A percentile compares a stretch with the other conserved stretches of the same genome.
Conservation (phyloP, 2,797 vertebrate species). For the Hypotaenidia philippensis region DNA sequence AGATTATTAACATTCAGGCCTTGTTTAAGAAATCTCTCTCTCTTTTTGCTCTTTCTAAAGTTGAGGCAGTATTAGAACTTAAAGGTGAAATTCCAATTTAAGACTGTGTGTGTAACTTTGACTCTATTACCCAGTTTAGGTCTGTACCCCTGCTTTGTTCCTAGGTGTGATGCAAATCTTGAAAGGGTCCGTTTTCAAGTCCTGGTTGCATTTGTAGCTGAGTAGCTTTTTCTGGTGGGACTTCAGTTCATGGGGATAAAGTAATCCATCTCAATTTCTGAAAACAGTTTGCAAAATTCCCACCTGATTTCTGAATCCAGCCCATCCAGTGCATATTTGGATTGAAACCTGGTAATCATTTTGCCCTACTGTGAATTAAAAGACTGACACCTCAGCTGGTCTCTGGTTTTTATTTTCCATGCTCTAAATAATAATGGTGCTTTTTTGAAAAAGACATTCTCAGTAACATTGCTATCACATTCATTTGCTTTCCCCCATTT, state of each 20-base stretch:
- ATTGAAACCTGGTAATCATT: conserved; percentile 5
- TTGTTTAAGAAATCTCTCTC: background rate
- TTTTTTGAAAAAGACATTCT: background rate
- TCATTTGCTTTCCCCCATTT: background rate
- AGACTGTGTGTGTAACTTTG: background rate
- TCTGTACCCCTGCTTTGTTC: background rate
- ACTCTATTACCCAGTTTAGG: background rate
- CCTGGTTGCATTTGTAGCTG: background rate
- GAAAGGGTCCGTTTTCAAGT: background rate
- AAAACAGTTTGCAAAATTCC: background rate
- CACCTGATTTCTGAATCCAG: background rate
- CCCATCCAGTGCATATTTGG: background rate
- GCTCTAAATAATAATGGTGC: background rate
- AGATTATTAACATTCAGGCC: background rate
- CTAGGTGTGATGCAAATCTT: background rate
- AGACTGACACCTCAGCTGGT: background rate
- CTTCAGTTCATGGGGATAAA: background rate
- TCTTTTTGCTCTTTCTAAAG: background rate
- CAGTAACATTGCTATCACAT: background rate
- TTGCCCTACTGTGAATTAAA: background rate
- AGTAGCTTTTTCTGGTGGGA: background rate
- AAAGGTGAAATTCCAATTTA: background rate
- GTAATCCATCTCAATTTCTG: background rate
- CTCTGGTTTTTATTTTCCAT: conserved; percentile 9
- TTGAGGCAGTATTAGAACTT: background rate